phyloP scores from a whole-genome alignment of 92 coral and sea anemone species.

The Palythoa heliodiscus region DNA sequence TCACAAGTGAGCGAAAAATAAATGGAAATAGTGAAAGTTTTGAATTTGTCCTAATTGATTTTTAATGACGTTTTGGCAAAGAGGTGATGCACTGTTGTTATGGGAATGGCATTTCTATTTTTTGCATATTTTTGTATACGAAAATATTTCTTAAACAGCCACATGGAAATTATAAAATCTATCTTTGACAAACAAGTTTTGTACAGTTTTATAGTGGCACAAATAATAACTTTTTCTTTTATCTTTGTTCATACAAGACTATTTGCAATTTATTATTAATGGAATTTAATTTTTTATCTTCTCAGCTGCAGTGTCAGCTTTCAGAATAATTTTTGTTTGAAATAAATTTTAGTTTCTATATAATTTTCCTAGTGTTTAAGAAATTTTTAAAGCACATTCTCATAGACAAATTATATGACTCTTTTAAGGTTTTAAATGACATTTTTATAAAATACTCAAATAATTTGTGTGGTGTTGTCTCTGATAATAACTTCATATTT shows the following conservation, averaged over 20 bases:
- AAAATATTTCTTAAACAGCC: neutral
- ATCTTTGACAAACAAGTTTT: neutral
- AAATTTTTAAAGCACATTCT: too few species aligned
- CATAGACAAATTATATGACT: too few species aligned
- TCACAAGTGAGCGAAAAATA: neutral
- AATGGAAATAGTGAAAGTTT: neutral
- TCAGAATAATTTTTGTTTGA: neutral
- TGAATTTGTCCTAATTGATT: slow-evolving; percentile 13
- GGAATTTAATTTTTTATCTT: neutral
- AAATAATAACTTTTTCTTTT: neutral
- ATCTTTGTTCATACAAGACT: neutral
- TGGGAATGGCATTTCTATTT: neutral
- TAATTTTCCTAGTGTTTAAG: neutral
- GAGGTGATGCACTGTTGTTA: neutral
- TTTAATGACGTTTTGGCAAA: slow-evolving; percentile 22
- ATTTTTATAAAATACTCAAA: too few species aligned
- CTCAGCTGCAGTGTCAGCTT: neutral
- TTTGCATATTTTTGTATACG: neutral
- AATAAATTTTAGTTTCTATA: neutral
- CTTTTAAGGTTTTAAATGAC: too few species aligned
- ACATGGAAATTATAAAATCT: neutral
- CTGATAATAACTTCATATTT: too few species aligned
- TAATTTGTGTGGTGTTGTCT: too few species aligned
- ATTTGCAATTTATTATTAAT: neutral
- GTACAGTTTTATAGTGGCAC: neutral